Evolutionary conservation across 2,888 invertebrate species (phyloP), one percentile per base, ranked within the genome.

Genomic region (Polyommatus iphigenia): DNA sequence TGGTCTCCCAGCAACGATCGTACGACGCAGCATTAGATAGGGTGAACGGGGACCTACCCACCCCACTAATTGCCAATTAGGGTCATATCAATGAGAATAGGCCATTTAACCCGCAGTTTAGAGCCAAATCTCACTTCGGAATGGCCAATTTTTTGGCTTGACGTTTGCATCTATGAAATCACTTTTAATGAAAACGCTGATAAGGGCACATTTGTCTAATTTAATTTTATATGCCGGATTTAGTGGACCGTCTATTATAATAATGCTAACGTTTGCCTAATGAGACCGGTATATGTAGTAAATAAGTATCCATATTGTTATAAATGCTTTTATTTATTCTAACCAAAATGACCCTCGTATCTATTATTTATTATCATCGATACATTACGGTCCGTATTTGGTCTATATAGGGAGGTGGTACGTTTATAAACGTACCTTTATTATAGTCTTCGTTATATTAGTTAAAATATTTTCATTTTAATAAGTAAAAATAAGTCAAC

Each of bases 31-130:
- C 24, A 41, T 77, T 77, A 59, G 57, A 77, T 77, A 72, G 77
- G 72, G 54, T 41, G 29, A 59, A 72, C 54, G 59, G 41, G 54
- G 57, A 41, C 57, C n/a, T n/a, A n/a, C n/a, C n/a, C 59, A 36
- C 72, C 71, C 41, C 77, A 57, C 72, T 77, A 77, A 77, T 77
- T 77, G 77, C 72, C 77, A 77, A 77, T 77, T 77, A 77, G 57
- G 77, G 77, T 73, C 71, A 73, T 72, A 72, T 72, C 71, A 72
- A 59, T 59, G 77, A 71, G 72, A 71, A 71, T 57, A 71, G 72
- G 57, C 72, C 72, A 72, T 77, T 77, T 41, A 77, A 72, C 36
- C 32, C 36, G 41, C 24, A 59, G 32, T 73, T 77, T 75, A 54
- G 24, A 54, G 29, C 46, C 18, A 54, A 75, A 75, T 75, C 29